Conservation (phyloP, 1,140 invertebrate genomes). For the Ostrea edulis region DNA sequence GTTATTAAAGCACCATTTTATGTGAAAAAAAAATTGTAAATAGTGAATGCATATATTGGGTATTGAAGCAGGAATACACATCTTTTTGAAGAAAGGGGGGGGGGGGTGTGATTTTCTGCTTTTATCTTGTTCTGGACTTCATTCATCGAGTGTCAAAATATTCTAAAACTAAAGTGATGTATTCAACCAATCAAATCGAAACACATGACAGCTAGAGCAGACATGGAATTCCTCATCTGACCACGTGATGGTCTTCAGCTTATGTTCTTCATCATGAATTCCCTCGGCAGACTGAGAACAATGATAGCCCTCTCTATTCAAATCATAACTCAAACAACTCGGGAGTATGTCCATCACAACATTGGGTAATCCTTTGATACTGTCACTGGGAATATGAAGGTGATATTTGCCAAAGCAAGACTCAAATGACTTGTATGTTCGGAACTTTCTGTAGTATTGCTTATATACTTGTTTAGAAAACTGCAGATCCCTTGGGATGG, state of each 20-base stretch:
- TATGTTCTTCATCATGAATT: slow-evolving; percentile 59
- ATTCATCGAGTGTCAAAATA: background rate
- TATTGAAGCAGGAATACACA: no score
- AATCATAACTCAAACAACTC: slow-evolving; percentile 57
- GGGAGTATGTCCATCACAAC: slow-evolving; percentile 59
- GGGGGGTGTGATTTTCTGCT: no score
- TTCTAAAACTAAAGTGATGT: slow-evolving; percentile 28
- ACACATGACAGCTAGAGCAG: slow-evolving; percentile 60
- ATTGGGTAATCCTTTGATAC: slow-evolving; percentile 60
- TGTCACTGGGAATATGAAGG: slow-evolving; percentile 59
- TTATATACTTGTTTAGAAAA: slow-evolving; percentile 66
- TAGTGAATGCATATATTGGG: no score
- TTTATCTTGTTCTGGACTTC: no score
- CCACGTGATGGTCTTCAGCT: slow-evolving; percentile 61
- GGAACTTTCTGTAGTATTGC: slow-evolving; percentile 64
- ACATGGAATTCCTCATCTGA: slow-evolving; percentile 64
- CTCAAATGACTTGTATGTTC: slow-evolving; percentile 62
- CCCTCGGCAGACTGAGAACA: slow-evolving; percentile 50
- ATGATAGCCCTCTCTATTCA: slow-evolving; percentile 57
- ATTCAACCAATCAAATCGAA: slow-evolving; percentile 64
- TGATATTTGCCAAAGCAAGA: slow-evolving; percentile 63
- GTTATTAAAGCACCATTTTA: no score
- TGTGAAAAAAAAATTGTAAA: no score
- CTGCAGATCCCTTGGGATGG: slow-evolving; percentile 63
- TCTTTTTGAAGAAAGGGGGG: no score